These are phyloP conservation scores for Atrichornis clamosus DNA, from an alignment of 2,113 vertebrate genomes.

Conservation along the genomic window DNA sequence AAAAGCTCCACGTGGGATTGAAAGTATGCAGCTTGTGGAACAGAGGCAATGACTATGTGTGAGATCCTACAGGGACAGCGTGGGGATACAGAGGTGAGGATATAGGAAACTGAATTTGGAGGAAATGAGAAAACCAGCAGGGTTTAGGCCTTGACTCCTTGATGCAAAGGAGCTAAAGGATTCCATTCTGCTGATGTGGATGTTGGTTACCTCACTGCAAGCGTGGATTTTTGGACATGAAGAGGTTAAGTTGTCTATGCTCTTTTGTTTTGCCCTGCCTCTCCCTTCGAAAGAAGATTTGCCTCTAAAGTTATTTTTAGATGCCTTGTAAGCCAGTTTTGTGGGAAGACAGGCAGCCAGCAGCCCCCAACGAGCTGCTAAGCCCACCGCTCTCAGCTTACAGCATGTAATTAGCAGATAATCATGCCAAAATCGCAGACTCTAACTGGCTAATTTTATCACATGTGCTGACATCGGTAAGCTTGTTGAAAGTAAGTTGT, in stretches of 20 bases:
- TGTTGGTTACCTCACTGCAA: neutral
- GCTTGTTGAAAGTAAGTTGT: neutral
- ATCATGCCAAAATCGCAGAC: conserved; percentile 20
- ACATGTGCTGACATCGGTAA: neutral
- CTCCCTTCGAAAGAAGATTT: neutral
- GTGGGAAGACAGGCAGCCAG: conserved; percentile 51
- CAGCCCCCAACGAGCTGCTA: conserved; percentile 72
- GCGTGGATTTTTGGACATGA: rapidly evolving
- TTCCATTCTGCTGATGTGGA: neutral
- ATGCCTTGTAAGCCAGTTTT: neutral
- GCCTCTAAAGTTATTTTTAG: conserved; percentile 56
- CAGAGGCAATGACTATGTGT: rapidly evolving
- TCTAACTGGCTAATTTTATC: conserved; percentile 24
- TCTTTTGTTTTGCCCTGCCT: neutral
- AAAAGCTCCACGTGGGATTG: rapidly evolving
- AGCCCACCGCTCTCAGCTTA: conserved; percentile 78
- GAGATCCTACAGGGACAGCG: rapidly evolving
- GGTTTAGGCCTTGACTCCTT: neutral
- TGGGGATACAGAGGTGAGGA: neutral
- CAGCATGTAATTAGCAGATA: conserved; percentile 76
- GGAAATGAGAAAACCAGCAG: neutral
- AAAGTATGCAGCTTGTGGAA: neutral
- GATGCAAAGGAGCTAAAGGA: neutral
- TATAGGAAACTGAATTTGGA: neutral
- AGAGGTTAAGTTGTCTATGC: neutral